Evolutionary conservation across 1,140 invertebrate species (phyloP).

Genomic region (Brachionus manjavacas): DNA sequence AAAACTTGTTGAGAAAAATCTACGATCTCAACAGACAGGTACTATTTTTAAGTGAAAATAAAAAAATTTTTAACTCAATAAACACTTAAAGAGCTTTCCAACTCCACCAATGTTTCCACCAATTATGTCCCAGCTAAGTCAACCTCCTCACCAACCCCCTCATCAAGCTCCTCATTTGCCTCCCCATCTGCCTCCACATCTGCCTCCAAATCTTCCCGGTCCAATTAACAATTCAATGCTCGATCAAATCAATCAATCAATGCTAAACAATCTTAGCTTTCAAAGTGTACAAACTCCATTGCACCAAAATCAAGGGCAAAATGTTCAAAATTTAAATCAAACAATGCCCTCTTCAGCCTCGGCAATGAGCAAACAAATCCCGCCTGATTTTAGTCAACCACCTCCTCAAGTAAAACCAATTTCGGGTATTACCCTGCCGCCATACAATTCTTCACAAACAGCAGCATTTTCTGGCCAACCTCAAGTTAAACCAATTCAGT

Average conservation of each 20-base stretch:
- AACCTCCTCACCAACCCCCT: not conserved
- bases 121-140: not conserved
- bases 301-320: not conserved
- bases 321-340: not conserved
- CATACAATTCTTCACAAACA: not conserved
- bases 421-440: not conserved
- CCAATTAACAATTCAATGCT: not conserved
- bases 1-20: slow-evolving; percentile 27
- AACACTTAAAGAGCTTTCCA: not conserved
- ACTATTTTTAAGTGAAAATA: not conserved
- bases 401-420: not conserved
- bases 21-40: slow-evolving; percentile 37
- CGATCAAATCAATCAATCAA: slow-evolving; percentile 32
- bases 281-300: slow-evolving; percentile 27
- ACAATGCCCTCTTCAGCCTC: not conserved
- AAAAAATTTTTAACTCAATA: too few species aligned
- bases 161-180: not conserved
- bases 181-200: not conserved
- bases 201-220: not conserved
- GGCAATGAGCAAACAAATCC: not conserved
- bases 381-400: not conserved
- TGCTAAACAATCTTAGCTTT: slow-evolving; percentile 40
- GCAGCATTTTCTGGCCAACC: not conserved
- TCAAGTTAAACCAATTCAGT: not conserved
- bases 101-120: not conserved